Evolutionary conservation across 2,113 vertebrate genomes (phyloP).

Genomic region (Carollia perspicillata): DNA sequence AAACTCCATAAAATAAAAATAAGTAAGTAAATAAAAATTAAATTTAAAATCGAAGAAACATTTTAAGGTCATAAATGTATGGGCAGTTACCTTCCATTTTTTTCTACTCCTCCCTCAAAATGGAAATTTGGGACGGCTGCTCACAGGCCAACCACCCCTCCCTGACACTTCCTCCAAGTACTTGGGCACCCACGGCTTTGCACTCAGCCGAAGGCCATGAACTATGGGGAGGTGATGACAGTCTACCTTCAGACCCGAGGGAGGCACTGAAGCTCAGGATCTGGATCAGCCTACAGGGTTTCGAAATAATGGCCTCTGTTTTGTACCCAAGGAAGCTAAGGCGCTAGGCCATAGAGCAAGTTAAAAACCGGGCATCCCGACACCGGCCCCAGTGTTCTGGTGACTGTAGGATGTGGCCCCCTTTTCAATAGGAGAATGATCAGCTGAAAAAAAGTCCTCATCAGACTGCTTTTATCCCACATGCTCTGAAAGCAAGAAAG

Average conservation of each 20-base stretch:
- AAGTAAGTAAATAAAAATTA: too few relatives aligned
- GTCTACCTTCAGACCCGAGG: background rate
- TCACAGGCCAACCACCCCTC: background rate
- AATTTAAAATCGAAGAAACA: background rate
- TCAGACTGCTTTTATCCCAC: background rate
- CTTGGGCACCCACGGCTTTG: background rate
- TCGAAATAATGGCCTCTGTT: constrained; percentile 22
- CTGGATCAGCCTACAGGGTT: constrained; percentile 25
- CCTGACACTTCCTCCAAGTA: background rate
- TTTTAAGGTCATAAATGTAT: background rate
- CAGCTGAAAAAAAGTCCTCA: constrained; percentile 21
- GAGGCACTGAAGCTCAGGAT: constrained; percentile 26
- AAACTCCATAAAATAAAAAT: too few relatives aligned
- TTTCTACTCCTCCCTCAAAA: background rate
- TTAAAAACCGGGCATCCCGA: background rate
- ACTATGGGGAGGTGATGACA: constrained; percentile 16
- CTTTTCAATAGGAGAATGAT: background rate
- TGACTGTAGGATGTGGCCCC: background rate
- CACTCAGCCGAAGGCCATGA: constrained; percentile 14
- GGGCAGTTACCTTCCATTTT: background rate
- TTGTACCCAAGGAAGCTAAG: background rate
- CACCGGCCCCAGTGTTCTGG: background rate
- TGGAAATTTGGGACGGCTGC: background rate
- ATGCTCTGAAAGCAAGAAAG: constrained; percentile 39
- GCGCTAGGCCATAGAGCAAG: background rate